Conservation (phyloP, 2,888 invertebrate species). For the Apantesis nais region DNA sequence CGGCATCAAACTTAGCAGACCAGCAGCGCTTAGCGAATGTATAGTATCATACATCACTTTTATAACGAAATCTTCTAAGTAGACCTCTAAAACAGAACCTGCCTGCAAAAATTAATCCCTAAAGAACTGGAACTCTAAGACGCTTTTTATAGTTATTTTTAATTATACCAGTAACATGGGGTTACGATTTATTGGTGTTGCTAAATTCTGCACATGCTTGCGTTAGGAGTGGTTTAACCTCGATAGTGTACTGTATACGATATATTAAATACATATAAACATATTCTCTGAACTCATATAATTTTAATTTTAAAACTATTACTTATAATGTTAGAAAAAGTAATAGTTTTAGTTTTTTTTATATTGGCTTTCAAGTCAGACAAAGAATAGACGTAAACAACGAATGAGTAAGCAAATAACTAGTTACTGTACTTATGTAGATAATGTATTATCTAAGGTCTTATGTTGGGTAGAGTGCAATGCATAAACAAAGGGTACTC, state of each 20-base stretch:
- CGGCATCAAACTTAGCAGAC: neutral
- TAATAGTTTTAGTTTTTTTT: neutral
- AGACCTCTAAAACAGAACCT: neutral
- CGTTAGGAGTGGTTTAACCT: neutral
- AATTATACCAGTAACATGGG: neutral
- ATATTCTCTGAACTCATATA: neutral
- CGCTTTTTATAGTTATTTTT: neutral
- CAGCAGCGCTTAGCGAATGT: neutral
- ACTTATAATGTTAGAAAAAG: neutral
- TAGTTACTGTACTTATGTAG: slow-evolving; percentile 63
- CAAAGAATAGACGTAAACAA: slow-evolving; percentile 60
- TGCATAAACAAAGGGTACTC: slow-evolving; percentile 77
- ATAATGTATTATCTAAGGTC: slow-evolving; percentile 76
- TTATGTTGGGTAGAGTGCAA: slow-evolving; percentile 67
- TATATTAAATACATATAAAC: too few species aligned
- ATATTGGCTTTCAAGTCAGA: slow-evolving; percentile 40
- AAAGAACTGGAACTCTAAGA: neutral
- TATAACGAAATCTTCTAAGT: neutral
- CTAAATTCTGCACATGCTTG: neutral
- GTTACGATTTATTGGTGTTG: neutral
- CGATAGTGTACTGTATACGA: too few species aligned
- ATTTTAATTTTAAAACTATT: neutral
- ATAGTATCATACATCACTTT: neutral
- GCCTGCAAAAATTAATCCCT: neutral
- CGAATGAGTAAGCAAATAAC: slow-evolving; percentile 68